Evolutionary conservation across 2,797 vertebrate species (phyloP).

Genomic region (Telmatherina bonti): DNA sequence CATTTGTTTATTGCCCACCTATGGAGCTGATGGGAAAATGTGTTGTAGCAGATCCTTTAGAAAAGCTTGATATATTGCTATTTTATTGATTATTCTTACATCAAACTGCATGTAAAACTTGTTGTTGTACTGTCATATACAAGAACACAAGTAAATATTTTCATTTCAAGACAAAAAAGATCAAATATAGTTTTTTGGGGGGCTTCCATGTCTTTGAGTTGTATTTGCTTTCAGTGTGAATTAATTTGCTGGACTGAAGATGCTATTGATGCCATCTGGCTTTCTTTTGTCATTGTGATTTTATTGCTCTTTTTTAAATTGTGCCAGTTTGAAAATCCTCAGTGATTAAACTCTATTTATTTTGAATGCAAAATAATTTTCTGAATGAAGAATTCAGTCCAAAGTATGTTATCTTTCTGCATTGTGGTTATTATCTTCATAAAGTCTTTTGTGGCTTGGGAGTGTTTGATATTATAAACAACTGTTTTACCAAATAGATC

Average conservation of each 20-base stretch:
- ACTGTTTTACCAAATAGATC: slow-evolving; percentile 70
- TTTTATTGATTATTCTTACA: background rate
- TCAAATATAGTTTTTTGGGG: slow-evolving; percentile 19
- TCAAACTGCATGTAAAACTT: background rate
- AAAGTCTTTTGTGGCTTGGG: slow-evolving; percentile 42
- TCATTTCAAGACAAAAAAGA: slow-evolving; percentile 13
- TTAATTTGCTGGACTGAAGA: slow-evolving; percentile 32
- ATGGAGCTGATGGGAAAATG: background rate
- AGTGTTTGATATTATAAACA: slow-evolving; percentile 47
- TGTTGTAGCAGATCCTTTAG: background rate
- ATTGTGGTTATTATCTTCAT: slow-evolving; percentile 49
- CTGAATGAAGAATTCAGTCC: slow-evolving; percentile 47
- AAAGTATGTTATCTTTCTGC: slow-evolving; percentile 33
- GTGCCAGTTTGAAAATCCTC: slow-evolving; percentile 21
- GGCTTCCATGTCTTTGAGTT: slow-evolving; percentile 26
- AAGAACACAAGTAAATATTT: background rate
- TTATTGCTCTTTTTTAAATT: slow-evolving; percentile 31
- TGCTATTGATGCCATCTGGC: slow-evolving; percentile 19
- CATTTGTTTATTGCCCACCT: background rate
- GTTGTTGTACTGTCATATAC: background rate
- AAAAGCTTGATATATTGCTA: background rate
- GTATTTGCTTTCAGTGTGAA: slow-evolving; percentile 29
- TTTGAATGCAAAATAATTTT: slow-evolving; percentile 47
- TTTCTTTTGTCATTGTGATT: slow-evolving; percentile 22
- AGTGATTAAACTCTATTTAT: slow-evolving; percentile 43